Evolutionary conservation across 2,888 invertebrate species (phyloP).

Genomic region (Caenorhabditis wallacei): DNA sequence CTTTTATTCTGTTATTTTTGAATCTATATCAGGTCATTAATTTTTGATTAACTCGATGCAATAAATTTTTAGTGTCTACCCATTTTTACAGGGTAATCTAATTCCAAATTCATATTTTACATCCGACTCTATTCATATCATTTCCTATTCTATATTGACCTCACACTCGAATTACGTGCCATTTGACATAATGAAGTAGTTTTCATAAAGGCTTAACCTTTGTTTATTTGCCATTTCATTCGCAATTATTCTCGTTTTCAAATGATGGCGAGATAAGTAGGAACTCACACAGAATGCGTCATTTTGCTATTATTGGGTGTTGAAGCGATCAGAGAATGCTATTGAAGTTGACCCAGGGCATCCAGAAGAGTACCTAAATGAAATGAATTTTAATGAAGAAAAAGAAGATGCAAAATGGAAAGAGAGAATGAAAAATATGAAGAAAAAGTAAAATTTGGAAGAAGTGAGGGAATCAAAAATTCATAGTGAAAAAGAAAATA

Average conservation of each 20-base stretch:
- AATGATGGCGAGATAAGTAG: not conserved
- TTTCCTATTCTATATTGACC: not conserved
- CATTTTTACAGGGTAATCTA: no score
- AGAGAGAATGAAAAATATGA: not conserved
- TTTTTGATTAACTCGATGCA: no score
- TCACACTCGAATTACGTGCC: not conserved
- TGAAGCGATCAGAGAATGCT: not conserved
- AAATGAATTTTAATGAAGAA: slow-evolving; percentile 3
- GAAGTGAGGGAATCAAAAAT: slow-evolving; percentile 45
- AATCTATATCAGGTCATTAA: no score
- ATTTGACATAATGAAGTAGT: not conserved
- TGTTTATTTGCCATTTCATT: slow-evolving; percentile 20
- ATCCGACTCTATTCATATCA: not conserved
- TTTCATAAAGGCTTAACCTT: slow-evolving; percentile 7
- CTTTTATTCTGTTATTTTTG: no score
- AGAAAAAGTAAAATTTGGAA: slow-evolving; percentile 17
- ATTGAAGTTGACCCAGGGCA: slow-evolving; percentile 18
- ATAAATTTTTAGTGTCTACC: no score
- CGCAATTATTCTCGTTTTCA: not conserved
- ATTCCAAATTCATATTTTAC: not conserved
- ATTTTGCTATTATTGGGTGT: slow-evolving; percentile 36
- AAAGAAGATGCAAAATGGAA: not conserved
- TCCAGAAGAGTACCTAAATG: slow-evolving; percentile 30
- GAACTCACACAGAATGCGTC: slow-evolving; percentile 65
- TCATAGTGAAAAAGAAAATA: slow-evolving; percentile 43